Evolutionary conservation across 2,888 invertebrate species (phyloP).

Genomic region (Bombylius discolor): DNA sequence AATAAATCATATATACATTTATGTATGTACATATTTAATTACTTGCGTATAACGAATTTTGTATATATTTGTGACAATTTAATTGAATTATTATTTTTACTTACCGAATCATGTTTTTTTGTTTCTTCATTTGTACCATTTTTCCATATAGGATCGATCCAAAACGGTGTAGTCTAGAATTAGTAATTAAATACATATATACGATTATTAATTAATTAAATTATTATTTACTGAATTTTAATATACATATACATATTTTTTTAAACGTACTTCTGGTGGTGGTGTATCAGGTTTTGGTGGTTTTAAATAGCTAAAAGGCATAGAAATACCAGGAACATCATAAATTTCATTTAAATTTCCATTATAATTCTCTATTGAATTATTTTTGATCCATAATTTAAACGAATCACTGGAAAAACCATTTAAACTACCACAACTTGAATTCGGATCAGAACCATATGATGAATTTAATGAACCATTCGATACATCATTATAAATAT

Average conservation of each 20-base stretch:
- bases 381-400: not conserved
- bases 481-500: conserved; percentile 11
- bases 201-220: no score
- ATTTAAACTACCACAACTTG: conserved; percentile 17
- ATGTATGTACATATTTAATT: no score
- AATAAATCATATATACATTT: no score
- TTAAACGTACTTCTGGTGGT: conserved; percentile 23
- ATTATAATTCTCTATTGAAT: no score
- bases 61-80: no score
- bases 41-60: no score
- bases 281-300: conserved; percentile 33
- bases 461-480: conserved; percentile 16
- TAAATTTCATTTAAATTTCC: not conserved
- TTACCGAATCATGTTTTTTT: conserved; percentile 21
- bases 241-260: no score
- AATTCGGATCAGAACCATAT: conserved; percentile 21
- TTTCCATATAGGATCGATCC: conserved; percentile 36
- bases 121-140: conserved; percentile 19
- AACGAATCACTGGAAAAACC: not conserved
- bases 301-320: conserved; percentile 17
- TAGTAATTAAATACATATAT: not conserved
- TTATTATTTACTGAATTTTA: no score
- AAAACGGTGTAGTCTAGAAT: conserved; percentile 30
- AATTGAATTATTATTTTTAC: not conserved
- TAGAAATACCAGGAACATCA: conserved; percentile 17